Evolutionary conservation across 2,797 vertebrate species (phyloP).

Genomic region (Garrulus glandarius): DNA sequence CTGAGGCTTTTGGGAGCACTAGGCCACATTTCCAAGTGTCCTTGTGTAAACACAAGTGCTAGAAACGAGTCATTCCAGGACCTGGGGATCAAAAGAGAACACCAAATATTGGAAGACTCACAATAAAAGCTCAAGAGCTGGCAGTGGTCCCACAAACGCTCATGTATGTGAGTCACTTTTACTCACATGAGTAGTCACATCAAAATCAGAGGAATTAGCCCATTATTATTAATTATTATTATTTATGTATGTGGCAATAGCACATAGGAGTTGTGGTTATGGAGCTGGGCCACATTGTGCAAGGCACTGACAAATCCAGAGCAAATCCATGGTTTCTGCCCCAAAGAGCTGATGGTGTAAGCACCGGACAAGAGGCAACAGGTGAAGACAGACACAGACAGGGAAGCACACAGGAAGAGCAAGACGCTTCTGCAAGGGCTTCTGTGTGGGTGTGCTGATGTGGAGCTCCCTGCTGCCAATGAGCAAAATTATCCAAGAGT

Average conservation of each 20-base stretch:
- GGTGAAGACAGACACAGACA: constrained; percentile 28
- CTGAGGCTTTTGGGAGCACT: background rate
- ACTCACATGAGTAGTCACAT: constrained; percentile 60
- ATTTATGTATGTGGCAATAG: constrained; percentile 57
- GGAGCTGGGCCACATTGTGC: constrained; percentile 11
- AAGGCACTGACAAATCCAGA: background rate
- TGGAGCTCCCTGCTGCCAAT: background rate
- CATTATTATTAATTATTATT: constrained; percentile 67
- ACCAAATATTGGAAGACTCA: constrained; percentile 57
- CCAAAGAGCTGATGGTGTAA: constrained; percentile 36
- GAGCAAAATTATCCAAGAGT: background rate
- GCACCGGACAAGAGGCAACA: constrained; percentile 19
- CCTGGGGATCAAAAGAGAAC: constrained; percentile 48
- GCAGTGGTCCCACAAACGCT: constrained; percentile 7
- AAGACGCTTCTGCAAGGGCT: background rate
- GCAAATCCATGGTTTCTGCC: constrained; percentile 35
- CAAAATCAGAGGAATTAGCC: constrained; percentile 55
- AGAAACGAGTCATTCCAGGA: constrained; percentile 53
- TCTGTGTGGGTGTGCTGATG: constrained; percentile 23
- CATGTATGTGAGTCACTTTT: constrained; percentile 45
- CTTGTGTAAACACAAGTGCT: background rate
- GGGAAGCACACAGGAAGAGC: background rate
- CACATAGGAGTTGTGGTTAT: background rate
- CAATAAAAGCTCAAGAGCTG: constrained; percentile 49
- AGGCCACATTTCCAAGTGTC: constrained; percentile 31